Conservation (phyloP, 2,113 vertebrate genomes). For the Oryzias melastigma region DNA sequence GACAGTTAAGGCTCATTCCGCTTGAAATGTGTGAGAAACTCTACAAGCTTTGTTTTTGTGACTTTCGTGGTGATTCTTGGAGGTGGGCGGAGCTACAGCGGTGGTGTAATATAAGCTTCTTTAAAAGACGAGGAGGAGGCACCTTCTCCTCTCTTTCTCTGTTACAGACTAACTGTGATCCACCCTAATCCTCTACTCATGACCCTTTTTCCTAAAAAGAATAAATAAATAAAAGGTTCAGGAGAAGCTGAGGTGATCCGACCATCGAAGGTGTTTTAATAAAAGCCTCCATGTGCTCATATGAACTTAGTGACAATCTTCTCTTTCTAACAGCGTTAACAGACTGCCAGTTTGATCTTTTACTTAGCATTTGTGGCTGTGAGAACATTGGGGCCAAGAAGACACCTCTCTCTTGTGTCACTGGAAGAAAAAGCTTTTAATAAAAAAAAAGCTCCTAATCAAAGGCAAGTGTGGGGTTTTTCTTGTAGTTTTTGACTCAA, state of each 20-base stretch:
- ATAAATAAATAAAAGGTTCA: too few relatives aligned
- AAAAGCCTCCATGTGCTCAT: slow-evolving; percentile 44
- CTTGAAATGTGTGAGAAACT: too few relatives aligned
- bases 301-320: slow-evolving; percentile 45
- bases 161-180: too few relatives aligned
- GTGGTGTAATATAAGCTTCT: too few relatives aligned
- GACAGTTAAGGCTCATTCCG: too few relatives aligned
- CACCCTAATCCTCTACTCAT: too few relatives aligned
- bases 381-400: slow-evolving; percentile 6
- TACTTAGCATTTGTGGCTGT: slow-evolving; percentile 5
- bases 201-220: too few relatives aligned
- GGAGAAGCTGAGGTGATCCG: slow-evolving; percentile 36
- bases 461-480: not conserved
- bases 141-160: too few relatives aligned
- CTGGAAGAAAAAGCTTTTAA: slow-evolving; percentile 46
- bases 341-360: slow-evolving; percentile 10
- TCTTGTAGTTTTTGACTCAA: slow-evolving; percentile 1
- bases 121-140: too few relatives aligned
- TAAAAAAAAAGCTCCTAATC: slow-evolving; percentile 38
- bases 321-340: slow-evolving; percentile 16
- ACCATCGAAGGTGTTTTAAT: slow-evolving; percentile 49
- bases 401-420: slow-evolving; percentile 22
- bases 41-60: too few relatives aligned
- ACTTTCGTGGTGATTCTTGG: too few relatives aligned
- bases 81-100: too few relatives aligned